Base-by-base conservation (phyloP, 2,113 vertebrate genomes). In the Oncorhynchus tshawytscha region DNA sequence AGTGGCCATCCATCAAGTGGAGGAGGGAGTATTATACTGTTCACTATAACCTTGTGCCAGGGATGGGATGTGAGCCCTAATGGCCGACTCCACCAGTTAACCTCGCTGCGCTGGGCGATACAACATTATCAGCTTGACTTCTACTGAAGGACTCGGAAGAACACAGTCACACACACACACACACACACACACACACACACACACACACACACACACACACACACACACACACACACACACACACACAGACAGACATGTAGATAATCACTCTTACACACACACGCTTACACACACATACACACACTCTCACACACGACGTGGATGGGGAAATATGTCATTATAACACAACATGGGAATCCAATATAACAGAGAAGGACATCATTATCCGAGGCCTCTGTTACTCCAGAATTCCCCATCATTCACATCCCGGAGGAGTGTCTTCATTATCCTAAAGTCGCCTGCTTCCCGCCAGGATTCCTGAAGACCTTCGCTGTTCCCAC, bases 1-100 rank as follows among this genome's bases (percentile, higher is more conserved):
- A 54, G 16, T 67, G 65, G 60, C 84, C 60, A 89, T 91, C 85
- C 88, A 91, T 91, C 88, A 88, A 72, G 34, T 15, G 70, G 45
- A 80, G 74, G 75, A 85, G 77, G 70, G 57, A 54, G 57, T 16
- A n/a, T 67, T 74, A 71, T 70, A 83, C 62, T 80, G 73, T 86
- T 62, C 59, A 24, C 74, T 49, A 73, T 86, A 86, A 88, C 86
- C 86, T 86, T 87, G 76, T 77, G 76, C 51, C 81, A 68, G 57
- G 75, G 64, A 76, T 54, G 59, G 16, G 18, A 62, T 8, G 7
- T 3, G 7, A 22, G 15, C 29, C 74, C 67, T 85, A 74, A 87
- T 84, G 66, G 79, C 67, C 83, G 70, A 80, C 79, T 83, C 86
- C 85, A 71, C 75, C 85, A 71, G 86, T 81, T 86, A 84, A 86